Conservation (phyloP, 1,140 invertebrate species). For the Ruditapes philippinarum region DNA sequence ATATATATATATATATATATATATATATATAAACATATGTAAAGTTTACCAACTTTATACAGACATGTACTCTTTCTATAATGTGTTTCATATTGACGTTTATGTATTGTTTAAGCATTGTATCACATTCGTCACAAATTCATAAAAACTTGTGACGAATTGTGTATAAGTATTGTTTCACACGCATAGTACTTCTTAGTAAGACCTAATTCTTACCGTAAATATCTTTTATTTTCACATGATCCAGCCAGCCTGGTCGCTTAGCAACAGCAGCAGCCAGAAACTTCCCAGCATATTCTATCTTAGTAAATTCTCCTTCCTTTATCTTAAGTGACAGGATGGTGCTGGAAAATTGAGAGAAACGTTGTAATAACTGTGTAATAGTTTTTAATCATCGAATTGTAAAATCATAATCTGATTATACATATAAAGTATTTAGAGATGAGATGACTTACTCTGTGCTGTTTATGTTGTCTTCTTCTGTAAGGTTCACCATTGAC, state of each 20-base stretch:
- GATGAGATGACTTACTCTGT: not conserved
- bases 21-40: no score
- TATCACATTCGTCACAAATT: no score
- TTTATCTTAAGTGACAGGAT: not conserved
- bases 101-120: not conserved
- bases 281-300: slow-evolving; percentile 28
- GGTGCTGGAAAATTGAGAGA: no score
- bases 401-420: no score
- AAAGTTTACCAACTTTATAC: no score
- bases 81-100: not conserved
- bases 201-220: not conserved
- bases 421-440: no score
- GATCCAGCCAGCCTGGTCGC: not conserved
- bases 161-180: not conserved
- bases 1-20: no score
- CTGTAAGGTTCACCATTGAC: not conserved
- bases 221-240: not conserved
- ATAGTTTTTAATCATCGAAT: no score
- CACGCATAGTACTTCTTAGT: not conserved
- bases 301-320: not conserved
- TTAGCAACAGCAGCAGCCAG: slow-evolving; percentile 14
- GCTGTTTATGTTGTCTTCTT: not conserved
- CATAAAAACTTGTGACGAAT: not conserved
- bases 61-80: not conserved
- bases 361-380: no score